Evolutionary conservation across 30 jellyfish, hydroid and myxozoan species (phyloP), one percentile per base, ranked within the genome.

Genomic region (Turritopsis dohrnii): DNA sequence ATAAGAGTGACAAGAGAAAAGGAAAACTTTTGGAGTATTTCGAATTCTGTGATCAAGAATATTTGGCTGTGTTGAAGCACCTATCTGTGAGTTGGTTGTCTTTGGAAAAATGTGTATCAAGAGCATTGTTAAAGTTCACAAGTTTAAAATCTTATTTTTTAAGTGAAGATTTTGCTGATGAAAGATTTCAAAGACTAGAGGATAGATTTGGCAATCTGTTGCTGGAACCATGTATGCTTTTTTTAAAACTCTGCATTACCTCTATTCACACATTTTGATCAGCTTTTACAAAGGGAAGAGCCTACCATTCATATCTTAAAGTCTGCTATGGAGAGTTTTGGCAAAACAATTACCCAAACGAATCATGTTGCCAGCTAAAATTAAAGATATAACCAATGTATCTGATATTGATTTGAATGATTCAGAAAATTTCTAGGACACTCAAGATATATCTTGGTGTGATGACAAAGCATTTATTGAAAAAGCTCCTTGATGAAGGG

Each of bases 271-370:
- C 79, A 83, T 75, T 83, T 83, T 53, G 75, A 88, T 54, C 23
- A 24, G 79, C 79, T 88, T 16, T 84, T 87, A 54, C 90, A 80
- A 71, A 80, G 91, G 69, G 92, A 82, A 24, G 95, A 81, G 66
- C 93, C 93, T 21, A 75, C 79, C 13, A 79, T 84, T n/a, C 90
- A 83, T 76, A 66, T 83, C 19, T 29, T 88, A 65, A 27, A 88
- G 83, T 52, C 53, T 52, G 88, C 93, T 17, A 81, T 83, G 66
- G 79, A 87, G 71, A 72, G 65, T 28, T 52, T 87, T n/a, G n/a
- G n/a, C n/a, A n/a, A n/a, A n/a, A n/a, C n/a, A n/a, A n/a, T n/a
- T n/a, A n/a, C n/a, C n/a, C n/a, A n/a, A n/a, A n/a, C n/a, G n/a
- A n/a, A n/a, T n/a, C n/a, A n/a, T n/a, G n/a, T n/a, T n/a, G n/a